These are phyloP conservation scores for Varecia variegata DNA, from an alignment of 2,797 vertebrate genomes.

Conservation along the genomic window DNA sequence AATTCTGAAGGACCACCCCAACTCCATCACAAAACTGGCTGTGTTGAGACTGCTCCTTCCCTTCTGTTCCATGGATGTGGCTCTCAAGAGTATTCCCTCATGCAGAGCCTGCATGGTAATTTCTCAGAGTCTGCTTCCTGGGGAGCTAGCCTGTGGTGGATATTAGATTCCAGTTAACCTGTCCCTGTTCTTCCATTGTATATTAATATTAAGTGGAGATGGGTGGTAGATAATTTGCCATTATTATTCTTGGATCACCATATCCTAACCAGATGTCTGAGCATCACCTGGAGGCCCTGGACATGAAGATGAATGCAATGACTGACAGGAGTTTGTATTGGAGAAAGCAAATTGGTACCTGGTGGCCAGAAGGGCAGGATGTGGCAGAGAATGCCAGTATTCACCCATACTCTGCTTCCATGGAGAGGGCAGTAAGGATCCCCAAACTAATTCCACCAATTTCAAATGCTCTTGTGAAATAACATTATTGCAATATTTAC, in stretches of 20 bases:
- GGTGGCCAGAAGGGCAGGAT: not conserved
- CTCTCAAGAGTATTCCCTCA: not conserved
- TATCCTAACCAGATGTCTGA: not conserved
- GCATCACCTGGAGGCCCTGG: not conserved
- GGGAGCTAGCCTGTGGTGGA: not conserved
- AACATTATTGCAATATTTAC: not conserved
- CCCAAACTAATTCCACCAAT: not conserved
- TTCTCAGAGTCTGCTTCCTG: not conserved
- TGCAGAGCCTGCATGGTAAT: no score
- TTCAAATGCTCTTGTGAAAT: not conserved
- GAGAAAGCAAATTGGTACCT: not conserved
- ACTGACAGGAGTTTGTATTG: not conserved
- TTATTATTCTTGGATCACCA: not conserved
- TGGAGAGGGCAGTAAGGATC: not conserved
- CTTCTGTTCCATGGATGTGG: not conserved
- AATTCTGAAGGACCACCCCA: not conserved
- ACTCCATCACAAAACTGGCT: not conserved
- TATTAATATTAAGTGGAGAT: not conserved
- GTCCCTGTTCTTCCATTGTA: not conserved
- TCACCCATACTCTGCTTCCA: not conserved
- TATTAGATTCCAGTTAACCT: not conserved
- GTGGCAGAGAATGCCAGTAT: not conserved
- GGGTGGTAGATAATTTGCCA: not conserved
- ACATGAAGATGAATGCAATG: not conserved
- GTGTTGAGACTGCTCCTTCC: not conserved